These are phyloP conservation scores for Trematomus bernacchii DNA, from an alignment of 2,797 vertebrate genomes.

Conservation along the genomic window DNA sequence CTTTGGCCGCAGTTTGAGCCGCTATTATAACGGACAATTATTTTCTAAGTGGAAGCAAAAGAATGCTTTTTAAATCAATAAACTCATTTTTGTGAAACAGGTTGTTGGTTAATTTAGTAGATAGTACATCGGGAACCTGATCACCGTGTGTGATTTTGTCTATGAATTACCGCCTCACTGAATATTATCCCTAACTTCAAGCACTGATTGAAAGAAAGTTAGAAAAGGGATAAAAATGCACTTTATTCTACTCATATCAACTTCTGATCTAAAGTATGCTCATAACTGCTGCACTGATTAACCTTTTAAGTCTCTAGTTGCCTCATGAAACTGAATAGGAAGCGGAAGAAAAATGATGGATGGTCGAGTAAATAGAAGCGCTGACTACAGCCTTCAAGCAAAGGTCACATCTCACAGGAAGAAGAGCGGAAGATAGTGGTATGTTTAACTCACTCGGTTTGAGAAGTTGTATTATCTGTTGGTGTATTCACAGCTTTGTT, in stretches of 20 bases:
- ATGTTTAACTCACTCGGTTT: constrained; percentile 2
- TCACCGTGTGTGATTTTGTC: too few relatives aligned
- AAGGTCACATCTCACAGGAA: constrained; percentile 25
- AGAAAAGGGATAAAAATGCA: not conserved
- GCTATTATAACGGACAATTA: too few relatives aligned
- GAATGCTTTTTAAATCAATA: too few relatives aligned
- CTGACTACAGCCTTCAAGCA: constrained; percentile 16
- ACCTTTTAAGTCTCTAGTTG: not conserved
- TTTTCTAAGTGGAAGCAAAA: too few relatives aligned
- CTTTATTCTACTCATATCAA: not conserved
- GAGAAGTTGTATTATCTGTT: not conserved
- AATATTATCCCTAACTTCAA: not conserved
- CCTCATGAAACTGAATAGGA: constrained; percentile 4
- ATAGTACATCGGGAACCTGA: too few relatives aligned
- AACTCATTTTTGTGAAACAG: too few relatives aligned
- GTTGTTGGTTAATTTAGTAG: too few relatives aligned
- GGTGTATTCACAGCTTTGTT: constrained; percentile 6
- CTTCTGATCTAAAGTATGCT: not conserved
- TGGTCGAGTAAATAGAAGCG: not conserved
- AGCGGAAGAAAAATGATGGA: not conserved
- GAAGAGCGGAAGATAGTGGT: not conserved
- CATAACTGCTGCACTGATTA: not conserved
- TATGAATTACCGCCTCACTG: too few relatives aligned
- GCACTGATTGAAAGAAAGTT: not conserved
- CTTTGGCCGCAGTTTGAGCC: too few relatives aligned